Evolutionary conservation across 2,888 invertebrate genomes (phyloP).

Genomic region (Diplolepis rosae): DNA sequence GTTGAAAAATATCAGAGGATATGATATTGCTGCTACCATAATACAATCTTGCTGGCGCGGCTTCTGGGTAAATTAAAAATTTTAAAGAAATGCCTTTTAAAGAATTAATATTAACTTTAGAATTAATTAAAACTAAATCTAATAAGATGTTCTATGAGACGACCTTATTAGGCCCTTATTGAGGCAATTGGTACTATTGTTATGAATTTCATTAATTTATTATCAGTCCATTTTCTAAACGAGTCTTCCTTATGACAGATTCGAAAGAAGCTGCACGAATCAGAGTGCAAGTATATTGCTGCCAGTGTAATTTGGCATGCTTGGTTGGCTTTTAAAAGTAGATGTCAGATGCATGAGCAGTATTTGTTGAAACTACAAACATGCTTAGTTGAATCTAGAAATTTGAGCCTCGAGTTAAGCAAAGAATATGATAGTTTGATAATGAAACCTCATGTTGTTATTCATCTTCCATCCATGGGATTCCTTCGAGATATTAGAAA

Average conservation of each 20-base stretch:
- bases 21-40: conserved; percentile 48
- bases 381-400: conserved; percentile 29
- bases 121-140: too few relatives aligned
- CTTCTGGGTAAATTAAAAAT: conserved; percentile 44
- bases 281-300: conserved; percentile 53
- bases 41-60: conserved; percentile 56
- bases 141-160: too few relatives aligned
- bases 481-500: conserved; percentile 47
- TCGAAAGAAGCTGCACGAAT: conserved; percentile 44
- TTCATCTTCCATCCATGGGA: conserved; percentile 55
- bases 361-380: conserved; percentile 51
- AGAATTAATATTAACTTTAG: too few relatives aligned
- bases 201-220: too few relatives aligned
- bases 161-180: too few relatives aligned
- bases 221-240: too few relatives aligned
- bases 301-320: conserved; percentile 54
- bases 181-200: too few relatives aligned
- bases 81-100: neutral
- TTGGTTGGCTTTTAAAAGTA: conserved; percentile 50
- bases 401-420: conserved; percentile 41
- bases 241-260: conserved; percentile 42
- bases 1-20: conserved; percentile 40
- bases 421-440: conserved; percentile 39
- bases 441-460: conserved; percentile 46
- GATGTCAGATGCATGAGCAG: conserved; percentile 47